A percentile compares a stretch with the other conserved stretches of the same genome.
These are phyloP conservation scores for Maconellicoccus hirsutus DNA, from an alignment of 1,140 invertebrate species.

Conservation along the genomic window DNA sequence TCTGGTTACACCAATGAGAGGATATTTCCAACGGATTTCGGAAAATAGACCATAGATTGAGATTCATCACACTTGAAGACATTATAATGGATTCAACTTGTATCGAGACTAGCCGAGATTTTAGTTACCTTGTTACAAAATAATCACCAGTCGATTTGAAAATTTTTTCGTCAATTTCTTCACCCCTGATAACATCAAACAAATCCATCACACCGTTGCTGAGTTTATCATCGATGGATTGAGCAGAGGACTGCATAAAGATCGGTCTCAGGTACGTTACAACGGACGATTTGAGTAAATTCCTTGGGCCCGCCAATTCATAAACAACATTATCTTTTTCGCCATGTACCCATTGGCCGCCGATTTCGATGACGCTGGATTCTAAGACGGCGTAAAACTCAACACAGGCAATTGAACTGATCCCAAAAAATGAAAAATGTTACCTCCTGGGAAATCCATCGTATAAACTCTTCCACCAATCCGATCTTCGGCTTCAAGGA, in stretches of 20 bases:
- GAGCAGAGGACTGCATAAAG: neutral
- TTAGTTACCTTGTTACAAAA: neutral
- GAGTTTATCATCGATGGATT: neutral
- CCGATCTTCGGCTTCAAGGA: slow-evolving; percentile 57
- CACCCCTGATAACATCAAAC: neutral
- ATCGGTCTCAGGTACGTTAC: neutral
- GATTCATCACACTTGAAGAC: too few relatives aligned
- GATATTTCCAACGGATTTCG: too few relatives aligned
- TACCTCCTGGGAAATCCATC: slow-evolving; percentile 28
- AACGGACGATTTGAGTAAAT: slow-evolving; percentile 27
- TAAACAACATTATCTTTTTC: slow-evolving; percentile 56
- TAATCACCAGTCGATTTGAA: neutral
- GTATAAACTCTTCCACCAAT: slow-evolving; percentile 58
- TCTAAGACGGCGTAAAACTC: slow-evolving; percentile 30
- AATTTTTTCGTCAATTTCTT: neutral
- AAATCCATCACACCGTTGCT: neutral
- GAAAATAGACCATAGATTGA: too few relatives aligned
- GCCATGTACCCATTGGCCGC: slow-evolving; percentile 77
- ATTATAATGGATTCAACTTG: too few relatives aligned
- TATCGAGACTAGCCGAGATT: too few relatives aligned
- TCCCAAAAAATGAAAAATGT: slow-evolving; percentile 19
- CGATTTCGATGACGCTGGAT: slow-evolving; percentile 56
- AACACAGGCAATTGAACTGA: too few relatives aligned
- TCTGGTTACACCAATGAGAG: too few relatives aligned
- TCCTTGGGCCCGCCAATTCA: slow-evolving; percentile 44